Evolutionary conservation across 2,113 vertebrate species (phyloP).

Genomic region (Cygnus buccinator): DNA sequence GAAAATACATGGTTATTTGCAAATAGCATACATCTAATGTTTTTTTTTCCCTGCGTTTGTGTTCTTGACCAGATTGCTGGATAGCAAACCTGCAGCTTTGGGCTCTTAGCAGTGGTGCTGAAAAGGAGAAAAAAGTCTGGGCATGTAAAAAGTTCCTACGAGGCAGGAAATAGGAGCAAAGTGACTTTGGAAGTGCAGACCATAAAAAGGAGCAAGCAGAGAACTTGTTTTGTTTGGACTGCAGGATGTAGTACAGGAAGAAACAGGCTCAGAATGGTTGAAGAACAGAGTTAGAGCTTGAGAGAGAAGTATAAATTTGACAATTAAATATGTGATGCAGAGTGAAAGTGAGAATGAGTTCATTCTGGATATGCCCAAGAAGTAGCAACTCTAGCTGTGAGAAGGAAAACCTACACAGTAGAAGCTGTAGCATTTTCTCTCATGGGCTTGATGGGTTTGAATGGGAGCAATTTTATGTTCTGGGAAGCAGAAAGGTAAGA

Average conservation of each 20-base stretch:
- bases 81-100: neutral
- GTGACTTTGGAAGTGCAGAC: neutral
- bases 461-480: neutral
- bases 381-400: neutral
- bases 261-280: neutral
- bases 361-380: neutral
- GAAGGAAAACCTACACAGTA: neutral
- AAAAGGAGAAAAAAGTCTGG: neutral
- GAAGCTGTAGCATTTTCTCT: neutral
- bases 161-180: neutral
- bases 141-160: rapidly evolving
- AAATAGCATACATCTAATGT: neutral
- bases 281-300: neutral
- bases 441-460: neutral
- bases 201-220: neutral
- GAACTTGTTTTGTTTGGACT: neutral
- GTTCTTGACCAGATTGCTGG: neutral
- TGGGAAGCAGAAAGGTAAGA: neutral
- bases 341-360: neutral
- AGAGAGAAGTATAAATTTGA: neutral
- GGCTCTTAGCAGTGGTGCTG: neutral
- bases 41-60: neutral
- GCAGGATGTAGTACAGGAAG: neutral
- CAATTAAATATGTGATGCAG: neutral
- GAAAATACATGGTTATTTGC: neutral